These are phyloP conservation scores for Numenius arquata DNA, from an alignment of 2,113 vertebrate genomes.

Conservation along the genomic window DNA sequence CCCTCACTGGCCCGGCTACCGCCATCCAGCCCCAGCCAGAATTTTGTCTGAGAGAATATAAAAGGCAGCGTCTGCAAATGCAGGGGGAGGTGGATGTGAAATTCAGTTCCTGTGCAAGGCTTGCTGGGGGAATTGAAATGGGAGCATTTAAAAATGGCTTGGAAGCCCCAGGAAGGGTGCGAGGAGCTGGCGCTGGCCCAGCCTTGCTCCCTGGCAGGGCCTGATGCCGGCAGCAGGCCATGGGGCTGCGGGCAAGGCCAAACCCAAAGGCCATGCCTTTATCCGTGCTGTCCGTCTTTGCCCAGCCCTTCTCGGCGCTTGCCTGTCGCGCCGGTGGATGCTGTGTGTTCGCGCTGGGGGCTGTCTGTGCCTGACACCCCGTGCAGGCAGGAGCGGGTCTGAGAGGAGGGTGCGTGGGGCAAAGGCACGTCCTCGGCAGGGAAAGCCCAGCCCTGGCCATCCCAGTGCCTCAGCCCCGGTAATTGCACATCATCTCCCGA, in stretches of 20 bases:
- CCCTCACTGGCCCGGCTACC: background rate
- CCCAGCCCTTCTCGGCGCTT: rapidly evolving
- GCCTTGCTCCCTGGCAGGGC: background rate
- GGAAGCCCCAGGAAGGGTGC: background rate
- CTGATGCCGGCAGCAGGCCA: background rate
- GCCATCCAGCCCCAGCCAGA: background rate
- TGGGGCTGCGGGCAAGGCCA: background rate
- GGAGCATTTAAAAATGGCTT: background rate
- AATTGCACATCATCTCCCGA: rapidly evolving
- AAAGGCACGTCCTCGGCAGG: rapidly evolving
- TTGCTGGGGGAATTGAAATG: background rate
- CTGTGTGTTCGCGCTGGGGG: background rate
- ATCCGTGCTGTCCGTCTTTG: background rate
- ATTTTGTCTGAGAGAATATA: background rate
- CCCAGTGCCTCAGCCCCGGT: background rate
- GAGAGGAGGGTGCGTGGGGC: background rate
- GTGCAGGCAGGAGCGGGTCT: background rate
- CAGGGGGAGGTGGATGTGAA: background rate
- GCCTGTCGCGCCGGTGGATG: background rate
- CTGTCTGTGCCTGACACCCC: background rate
- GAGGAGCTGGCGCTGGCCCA: background rate
- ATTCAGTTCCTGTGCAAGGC: background rate
- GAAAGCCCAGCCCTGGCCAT: rapidly evolving
- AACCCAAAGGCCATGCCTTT: background rate
- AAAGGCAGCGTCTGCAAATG: background rate